Conservation (phyloP, 2,888 invertebrate species). For the Aleiodes alternator region DNA sequence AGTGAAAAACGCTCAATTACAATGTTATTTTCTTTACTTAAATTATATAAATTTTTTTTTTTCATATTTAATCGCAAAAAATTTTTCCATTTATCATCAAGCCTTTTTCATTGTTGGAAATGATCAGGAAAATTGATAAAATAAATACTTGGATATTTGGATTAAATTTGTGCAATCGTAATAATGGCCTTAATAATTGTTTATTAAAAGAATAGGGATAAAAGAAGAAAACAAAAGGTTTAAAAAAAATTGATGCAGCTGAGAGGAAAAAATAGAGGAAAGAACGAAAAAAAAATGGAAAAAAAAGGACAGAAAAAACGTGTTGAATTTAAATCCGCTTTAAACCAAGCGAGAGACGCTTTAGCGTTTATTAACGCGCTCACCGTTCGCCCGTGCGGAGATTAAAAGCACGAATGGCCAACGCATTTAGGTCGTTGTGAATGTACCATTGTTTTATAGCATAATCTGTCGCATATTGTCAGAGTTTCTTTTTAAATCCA, state of each 20-base stretch:
- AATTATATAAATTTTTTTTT: not conserved
- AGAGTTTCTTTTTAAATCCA: not conserved
- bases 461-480: conserved; percentile 35
- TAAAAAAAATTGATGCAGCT: too few relatives aligned
- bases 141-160: too few relatives aligned
- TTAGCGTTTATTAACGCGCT: conserved; percentile 53
- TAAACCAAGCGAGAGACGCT: conserved; percentile 18
- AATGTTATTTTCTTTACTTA: conserved; percentile 10
- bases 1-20: conserved; percentile 39
- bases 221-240: not conserved
- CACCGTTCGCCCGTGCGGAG: conserved; percentile 45
- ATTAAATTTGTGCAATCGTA: too few relatives aligned
- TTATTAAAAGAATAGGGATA: not conserved
- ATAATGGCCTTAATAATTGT: not conserved
- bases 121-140: too few relatives aligned
- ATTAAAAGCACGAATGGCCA: conserved; percentile 54
- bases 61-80: too few relatives aligned
- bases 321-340: conserved; percentile 32
- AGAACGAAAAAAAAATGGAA: not conserved
- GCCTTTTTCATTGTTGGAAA: too few relatives aligned
- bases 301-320: not conserved
- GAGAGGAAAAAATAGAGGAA: conserved; percentile 10
- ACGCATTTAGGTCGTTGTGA: conserved; percentile 55
- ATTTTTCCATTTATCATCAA: too few relatives aligned
- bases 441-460: conserved; percentile 49